A percentile compares a stretch with the other conserved stretches of the same genome.
These are phyloP conservation scores for Notarius lentiginosus DNA, from an alignment of 2,113 vertebrate species.

Conservation along the genomic window DNA sequence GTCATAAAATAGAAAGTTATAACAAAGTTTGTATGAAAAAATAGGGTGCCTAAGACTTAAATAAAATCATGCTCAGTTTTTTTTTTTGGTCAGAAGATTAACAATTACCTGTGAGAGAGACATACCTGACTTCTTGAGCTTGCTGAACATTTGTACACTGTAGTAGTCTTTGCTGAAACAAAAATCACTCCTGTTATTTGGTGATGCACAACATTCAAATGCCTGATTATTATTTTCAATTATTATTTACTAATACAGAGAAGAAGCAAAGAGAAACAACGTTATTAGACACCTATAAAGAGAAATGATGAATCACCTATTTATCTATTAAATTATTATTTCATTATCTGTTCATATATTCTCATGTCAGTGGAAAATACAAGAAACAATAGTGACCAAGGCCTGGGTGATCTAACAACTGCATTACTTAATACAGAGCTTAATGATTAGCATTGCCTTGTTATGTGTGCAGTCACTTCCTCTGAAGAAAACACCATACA, in stretches of 20 bases:
- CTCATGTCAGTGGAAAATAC: neutral
- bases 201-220: neutral
- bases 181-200: neutral
- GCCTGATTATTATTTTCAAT: neutral
- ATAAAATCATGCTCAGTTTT: neutral
- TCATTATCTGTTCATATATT: neutral
- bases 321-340: no score
- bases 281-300: neutral
- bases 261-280: neutral
- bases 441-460: neutral
- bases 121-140: conserved; percentile 23
- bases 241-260: neutral
- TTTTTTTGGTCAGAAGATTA: neutral
- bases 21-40: no score
- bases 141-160: conserved; percentile 21
- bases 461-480: neutral
- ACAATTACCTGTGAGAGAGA: neutral
- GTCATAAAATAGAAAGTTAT: no score
- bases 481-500: neutral
- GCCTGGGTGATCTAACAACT: neutral
- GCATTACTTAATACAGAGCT: neutral
- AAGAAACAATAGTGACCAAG: neutral
- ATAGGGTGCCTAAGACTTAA: no score
- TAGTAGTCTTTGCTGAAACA: conserved; percentile 3
- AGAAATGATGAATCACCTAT: neutral